phyloP scores from a whole-genome alignment of 2,113 vertebrate species.

The Toxostoma redivivum region DNA sequence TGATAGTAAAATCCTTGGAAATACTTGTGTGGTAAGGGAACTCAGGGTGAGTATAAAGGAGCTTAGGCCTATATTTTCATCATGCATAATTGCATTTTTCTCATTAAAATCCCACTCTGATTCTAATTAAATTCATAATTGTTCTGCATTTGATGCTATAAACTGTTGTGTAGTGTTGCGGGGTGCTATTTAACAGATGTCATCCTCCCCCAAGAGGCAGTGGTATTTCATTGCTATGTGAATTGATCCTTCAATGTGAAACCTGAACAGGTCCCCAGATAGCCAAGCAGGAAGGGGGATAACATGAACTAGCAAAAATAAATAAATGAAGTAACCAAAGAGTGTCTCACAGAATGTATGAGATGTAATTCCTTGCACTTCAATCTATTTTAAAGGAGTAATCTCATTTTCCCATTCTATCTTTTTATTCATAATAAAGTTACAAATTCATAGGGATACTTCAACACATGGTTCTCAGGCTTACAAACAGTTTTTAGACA shows the following conservation, averaged over 20 bases:
- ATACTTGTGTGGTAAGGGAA: not conserved
- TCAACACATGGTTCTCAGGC: not conserved
- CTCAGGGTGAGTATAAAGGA: not conserved
- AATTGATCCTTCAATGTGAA: constrained; percentile 47
- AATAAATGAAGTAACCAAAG: constrained; percentile 22
- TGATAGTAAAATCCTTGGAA: constrained; percentile 5
- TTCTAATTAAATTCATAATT: constrained; percentile 66
- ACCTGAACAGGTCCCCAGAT: constrained; percentile 38
- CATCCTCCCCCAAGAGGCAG: constrained; percentile 2
- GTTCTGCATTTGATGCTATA: constrained; percentile 45
- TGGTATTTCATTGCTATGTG: constrained; percentile 43
- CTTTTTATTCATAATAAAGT: not conserved
- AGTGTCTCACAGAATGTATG: not conserved
- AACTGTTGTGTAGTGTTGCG: constrained; percentile 34
- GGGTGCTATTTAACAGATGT: constrained; percentile 48
- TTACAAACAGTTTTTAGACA: not conserved
- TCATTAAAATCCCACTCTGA: constrained; percentile 55
- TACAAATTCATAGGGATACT: not conserved
- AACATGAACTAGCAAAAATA: not conserved
- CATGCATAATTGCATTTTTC: constrained; percentile 45
- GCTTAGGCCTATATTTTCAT: constrained; percentile 22
- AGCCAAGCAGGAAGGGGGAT: not conserved
- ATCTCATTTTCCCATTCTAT: not conserved
- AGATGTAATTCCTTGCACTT: not conserved
- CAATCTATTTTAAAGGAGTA: not conserved